Percentiles rank a stretch among this genome's conserved stretches.
These are phyloP conservation scores for Uloborus plumipes DNA, from an alignment of 2,888 invertebrate species.

Conservation along the genomic window DNA sequence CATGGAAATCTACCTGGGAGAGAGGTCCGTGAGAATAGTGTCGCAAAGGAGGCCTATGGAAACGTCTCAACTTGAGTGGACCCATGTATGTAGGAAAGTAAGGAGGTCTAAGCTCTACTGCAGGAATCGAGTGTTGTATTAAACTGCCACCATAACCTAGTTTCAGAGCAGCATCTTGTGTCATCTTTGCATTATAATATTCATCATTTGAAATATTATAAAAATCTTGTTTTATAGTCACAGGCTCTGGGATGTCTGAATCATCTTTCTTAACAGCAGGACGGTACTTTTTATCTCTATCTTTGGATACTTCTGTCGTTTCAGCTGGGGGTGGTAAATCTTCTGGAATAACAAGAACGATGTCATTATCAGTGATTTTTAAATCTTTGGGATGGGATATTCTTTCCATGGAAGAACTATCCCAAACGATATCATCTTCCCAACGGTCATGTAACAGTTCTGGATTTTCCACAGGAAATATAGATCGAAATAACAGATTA, in stretches of 20 bases:
- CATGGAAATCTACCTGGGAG: constrained; percentile 82
- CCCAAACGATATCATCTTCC: constrained; percentile 99
- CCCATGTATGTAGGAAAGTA: constrained; percentile 96
- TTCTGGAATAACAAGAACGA: constrained; percentile 92
- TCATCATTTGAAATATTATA: constrained; percentile 99
- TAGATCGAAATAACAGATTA: constrained; percentile 87
- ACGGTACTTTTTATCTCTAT: constrained; percentile 71
- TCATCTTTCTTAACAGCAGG: constrained; percentile 91
- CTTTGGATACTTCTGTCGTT: constrained; percentile 68
- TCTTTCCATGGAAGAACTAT: constrained; percentile 85
- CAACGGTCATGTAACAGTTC: constrained; percentile 94
- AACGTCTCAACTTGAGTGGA: constrained; percentile 84
- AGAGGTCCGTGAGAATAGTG: constrained; percentile 84
- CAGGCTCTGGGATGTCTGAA: constrained; percentile 79
- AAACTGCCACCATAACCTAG: constrained; percentile 76
- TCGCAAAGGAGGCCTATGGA: constrained; percentile 92
- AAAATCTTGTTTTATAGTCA: constrained; percentile 79
- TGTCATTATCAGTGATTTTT: constrained; percentile 97
- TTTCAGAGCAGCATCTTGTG: constrained; percentile 73
- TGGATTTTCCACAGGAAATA: constrained; percentile 98
- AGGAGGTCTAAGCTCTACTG: constrained; percentile 91
- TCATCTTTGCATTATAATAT: constrained; percentile 92
- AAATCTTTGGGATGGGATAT: constrained; percentile 94
- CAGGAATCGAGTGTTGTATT: constrained; percentile 92
- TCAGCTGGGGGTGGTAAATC: constrained; percentile 77